Evolutionary conservation across 2,888 invertebrate species (phyloP).

Genomic region (Tillus elongatus): DNA sequence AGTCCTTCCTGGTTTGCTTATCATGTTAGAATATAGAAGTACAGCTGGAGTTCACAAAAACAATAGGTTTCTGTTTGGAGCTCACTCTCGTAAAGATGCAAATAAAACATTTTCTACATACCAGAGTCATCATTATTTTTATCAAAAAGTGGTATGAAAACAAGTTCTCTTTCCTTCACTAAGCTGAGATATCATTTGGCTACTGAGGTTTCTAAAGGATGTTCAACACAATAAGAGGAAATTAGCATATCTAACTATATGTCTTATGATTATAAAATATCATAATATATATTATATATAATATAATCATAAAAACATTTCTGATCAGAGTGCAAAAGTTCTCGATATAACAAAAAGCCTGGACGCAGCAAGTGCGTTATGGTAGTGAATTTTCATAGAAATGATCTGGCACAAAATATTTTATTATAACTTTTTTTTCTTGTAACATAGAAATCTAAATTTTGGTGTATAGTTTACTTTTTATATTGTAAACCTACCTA

Average conservation of each 20-base stretch:
- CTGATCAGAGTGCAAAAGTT: neutral
- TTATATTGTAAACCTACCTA: no score
- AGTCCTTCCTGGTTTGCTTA: neutral
- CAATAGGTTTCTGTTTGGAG: constrained; percentile 4
- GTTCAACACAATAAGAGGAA: constrained; percentile 1
- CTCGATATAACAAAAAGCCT: constrained; percentile 3
- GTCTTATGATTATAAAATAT: constrained; percentile 3
- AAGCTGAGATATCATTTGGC: constrained; percentile 4
- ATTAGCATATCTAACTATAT: neutral
- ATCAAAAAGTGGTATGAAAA: neutral
- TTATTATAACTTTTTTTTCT: no score
- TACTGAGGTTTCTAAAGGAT: constrained; percentile 1
- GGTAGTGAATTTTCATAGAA: no score
- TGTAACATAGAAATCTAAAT: no score
- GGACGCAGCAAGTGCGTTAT: no score
- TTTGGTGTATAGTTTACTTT: no score
- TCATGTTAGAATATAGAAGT: neutral
- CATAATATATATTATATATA: no score
- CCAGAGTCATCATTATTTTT: neutral
- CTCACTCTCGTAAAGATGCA: neutral
- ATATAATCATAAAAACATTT: constrained; percentile 1
- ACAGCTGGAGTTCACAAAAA: neutral
- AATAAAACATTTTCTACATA: neutral
- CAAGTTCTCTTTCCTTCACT: neutral
- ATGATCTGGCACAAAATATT: no score